Conservation (phyloP, 2,888 invertebrate genomes). For the Cephonodes hylas region DNA sequence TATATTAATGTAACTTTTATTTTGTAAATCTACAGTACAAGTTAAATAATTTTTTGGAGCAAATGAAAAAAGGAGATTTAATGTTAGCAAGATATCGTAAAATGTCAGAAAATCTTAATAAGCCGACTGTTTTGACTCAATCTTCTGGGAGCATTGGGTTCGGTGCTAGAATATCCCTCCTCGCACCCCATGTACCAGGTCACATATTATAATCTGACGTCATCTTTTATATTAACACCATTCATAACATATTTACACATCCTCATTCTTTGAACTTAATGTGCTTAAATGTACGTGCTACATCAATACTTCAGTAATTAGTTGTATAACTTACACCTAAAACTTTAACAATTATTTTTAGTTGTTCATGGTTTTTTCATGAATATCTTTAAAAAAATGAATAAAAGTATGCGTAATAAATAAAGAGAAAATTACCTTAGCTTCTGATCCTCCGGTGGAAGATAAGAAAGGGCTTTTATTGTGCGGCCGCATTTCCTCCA, state of each 20-base stretch:
- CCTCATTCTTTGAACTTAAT: too few species aligned
- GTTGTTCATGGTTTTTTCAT: too few species aligned
- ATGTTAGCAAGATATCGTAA: slow-evolving; percentile 68
- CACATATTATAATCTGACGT: neutral
- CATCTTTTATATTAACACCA: neutral
- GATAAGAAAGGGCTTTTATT: slow-evolving; percentile 58
- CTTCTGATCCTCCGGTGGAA: slow-evolving; percentile 54
- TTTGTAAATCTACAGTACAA: slow-evolving; percentile 50
- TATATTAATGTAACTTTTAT: neutral
- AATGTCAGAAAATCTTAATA: slow-evolving; percentile 64
- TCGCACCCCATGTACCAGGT: slow-evolving; percentile 68
- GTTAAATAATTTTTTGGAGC: slow-evolving; percentile 59
- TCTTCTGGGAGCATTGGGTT: slow-evolving; percentile 58
- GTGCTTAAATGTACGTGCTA: too few species aligned
- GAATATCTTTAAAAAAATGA: too few species aligned
- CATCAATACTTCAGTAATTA: too few species aligned
- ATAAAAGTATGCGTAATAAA: neutral
- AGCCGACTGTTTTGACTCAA: slow-evolving; percentile 58
- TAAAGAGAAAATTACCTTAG: slow-evolving; percentile 21
- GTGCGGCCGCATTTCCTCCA: slow-evolving; percentile 63
- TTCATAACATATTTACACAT: too few species aligned
- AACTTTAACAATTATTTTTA: too few species aligned
- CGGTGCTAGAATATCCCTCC: slow-evolving; percentile 59
- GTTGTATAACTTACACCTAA: too few species aligned
- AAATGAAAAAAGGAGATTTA: slow-evolving; percentile 71